Percentiles rank a stretch among this genome's conserved stretches.
phyloP scores from a whole-genome alignment of 1,140 invertebrate species.

The Drosophila busckii region DNA sequence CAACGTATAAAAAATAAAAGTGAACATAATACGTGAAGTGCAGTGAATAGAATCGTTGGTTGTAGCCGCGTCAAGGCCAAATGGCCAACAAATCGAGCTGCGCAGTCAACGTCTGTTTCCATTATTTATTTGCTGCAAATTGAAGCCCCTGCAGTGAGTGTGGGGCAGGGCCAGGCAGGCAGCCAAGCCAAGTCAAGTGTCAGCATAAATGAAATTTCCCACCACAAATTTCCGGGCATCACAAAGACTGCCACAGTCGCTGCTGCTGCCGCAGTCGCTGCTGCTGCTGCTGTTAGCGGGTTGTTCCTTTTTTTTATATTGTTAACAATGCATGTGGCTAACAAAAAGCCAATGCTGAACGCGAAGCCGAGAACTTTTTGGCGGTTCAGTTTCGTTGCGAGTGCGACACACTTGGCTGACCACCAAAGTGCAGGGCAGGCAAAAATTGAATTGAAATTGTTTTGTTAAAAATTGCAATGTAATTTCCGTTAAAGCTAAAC shows the following conservation, averaged over 20 bases:
- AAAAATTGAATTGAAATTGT: constrained; percentile 37
- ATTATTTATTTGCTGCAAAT: constrained; percentile 75
- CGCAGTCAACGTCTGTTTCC: constrained; percentile 52
- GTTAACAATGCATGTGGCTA: constrained; percentile 65
- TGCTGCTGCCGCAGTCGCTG: neutral
- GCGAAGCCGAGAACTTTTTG: constrained; percentile 63
- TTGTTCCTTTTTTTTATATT: constrained; percentile 4
- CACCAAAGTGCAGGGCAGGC: constrained; percentile 40
- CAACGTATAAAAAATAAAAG: constrained; percentile 61
- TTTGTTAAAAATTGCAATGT: no score
- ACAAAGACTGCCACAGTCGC: constrained; percentile 7
- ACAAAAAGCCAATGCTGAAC: constrained; percentile 41
- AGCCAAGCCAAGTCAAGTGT: constrained; percentile 63
- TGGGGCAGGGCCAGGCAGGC: constrained; percentile 2
- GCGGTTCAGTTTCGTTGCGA: constrained; percentile 53
- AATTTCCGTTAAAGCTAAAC: no score
- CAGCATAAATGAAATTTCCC: constrained; percentile 77
- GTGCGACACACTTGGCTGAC: constrained; percentile 37
- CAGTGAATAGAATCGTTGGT: constrained; percentile 24
- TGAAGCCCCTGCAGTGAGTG: constrained; percentile 35
- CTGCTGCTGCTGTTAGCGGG: neutral
- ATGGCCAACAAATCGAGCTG: constrained; percentile 53
- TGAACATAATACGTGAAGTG: constrained; percentile 54
- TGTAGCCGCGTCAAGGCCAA: constrained; percentile 35
- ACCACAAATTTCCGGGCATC: constrained; percentile 67